Evolutionary conservation across 2,113 vertebrate species (phyloP).

Genomic region (Sinocyclocheilus grahami): DNA sequence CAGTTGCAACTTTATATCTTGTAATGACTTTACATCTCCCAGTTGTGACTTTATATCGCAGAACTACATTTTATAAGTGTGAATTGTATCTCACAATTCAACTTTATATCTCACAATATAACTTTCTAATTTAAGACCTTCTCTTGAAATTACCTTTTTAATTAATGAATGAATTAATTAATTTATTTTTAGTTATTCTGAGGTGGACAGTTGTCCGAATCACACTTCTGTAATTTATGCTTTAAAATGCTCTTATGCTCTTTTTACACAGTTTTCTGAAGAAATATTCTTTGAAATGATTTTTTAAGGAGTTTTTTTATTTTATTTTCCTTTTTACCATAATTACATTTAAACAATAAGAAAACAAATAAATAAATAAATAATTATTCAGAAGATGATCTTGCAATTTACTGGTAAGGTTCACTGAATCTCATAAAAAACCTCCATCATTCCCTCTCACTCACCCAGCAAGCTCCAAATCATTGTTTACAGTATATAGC

Average conservation of each 20-base stretch:
- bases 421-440: background rate
- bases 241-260: too few relatives aligned
- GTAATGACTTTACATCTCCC: background rate
- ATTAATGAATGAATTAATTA: too few relatives aligned
- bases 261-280: background rate
- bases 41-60: background rate
- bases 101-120: background rate
- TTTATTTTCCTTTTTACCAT: background rate
- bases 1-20: background rate
- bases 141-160: background rate
- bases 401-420: background rate
- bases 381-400: background rate
- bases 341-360: background rate
- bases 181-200: background rate
- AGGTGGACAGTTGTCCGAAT: background rate
- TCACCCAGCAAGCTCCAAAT: slow-evolving; percentile 34
- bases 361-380: too few relatives aligned
- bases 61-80: background rate
- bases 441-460: slow-evolving; percentile 10
- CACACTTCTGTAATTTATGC: too few relatives aligned
- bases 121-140: background rate
- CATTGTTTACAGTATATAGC: slow-evolving; percentile 50
- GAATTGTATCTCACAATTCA: background rate
- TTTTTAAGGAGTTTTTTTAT: too few relatives aligned
- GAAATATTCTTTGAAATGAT: background rate